Percentiles rank a stretch among this genome's conserved stretches.
Conservation (phyloP, 2,113 vertebrate species). For the Triplophysa rosa region DNA sequence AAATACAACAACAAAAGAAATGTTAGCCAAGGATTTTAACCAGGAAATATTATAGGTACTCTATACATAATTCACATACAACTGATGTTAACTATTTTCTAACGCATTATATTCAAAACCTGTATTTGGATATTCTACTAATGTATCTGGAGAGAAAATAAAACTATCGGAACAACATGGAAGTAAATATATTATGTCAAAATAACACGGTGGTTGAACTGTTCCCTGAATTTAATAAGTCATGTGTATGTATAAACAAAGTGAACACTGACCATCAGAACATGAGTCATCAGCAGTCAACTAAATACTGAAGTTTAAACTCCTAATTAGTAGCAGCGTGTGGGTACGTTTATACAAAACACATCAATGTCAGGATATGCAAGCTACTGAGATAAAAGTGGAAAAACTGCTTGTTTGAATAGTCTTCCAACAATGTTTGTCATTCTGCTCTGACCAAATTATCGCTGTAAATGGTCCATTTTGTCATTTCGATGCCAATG, state of each 20-base stretch:
- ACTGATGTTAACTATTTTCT: too few species aligned
- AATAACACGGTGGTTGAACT: too few species aligned
- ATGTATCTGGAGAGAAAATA: too few species aligned
- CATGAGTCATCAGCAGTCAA: neutral
- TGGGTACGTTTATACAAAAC: neutral
- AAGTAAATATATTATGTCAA: too few species aligned
- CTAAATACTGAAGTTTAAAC: neutral
- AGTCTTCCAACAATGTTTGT: neutral
- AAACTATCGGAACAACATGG: too few species aligned
- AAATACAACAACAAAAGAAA: neutral
- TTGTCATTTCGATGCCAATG: conserved; percentile 24
- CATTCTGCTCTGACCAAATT: conserved; percentile 7
- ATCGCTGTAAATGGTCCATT: neutral
- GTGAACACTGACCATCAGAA: neutral
- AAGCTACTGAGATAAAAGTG: neutral
- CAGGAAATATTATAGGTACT: too few species aligned
- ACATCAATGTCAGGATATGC: neutral
- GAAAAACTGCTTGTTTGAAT: neutral
- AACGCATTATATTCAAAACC: too few species aligned
- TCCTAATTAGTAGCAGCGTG: conserved; percentile 14
- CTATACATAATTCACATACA: too few species aligned
- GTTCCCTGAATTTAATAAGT: neutral
- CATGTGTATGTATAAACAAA: neutral
- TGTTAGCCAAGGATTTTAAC: too few species aligned
- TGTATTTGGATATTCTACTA: too few species aligned